phyloP scores from a whole-genome alignment of 2,888 invertebrate genomes.

The Melinaea menophilus region DNA sequence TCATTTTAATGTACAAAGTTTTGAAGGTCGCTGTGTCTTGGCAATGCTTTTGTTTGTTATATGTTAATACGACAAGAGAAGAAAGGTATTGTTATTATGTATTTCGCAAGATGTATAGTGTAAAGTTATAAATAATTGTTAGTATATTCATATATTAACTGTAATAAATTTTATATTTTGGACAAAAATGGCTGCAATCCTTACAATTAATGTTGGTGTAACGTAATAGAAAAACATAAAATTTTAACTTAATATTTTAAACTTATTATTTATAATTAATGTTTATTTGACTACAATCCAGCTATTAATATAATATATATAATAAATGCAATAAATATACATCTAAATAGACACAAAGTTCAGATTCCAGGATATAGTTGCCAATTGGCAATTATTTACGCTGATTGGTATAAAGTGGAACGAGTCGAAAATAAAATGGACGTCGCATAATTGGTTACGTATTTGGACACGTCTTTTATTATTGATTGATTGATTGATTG shows the following conservation, averaged over 20 bases:
- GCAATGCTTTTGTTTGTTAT: neutral
- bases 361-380: neutral
- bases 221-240: no score
- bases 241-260: no score
- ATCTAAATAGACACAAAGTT: neutral
- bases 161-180: no score
- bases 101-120: no score
- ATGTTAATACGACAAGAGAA: neutral
- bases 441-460: neutral
- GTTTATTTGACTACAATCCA: no score
- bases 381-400: neutral
- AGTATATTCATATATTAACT: no score
- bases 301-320: no score
- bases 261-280: no score
- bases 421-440: neutral
- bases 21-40: constrained; percentile 12
- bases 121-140: no score
- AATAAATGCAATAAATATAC: no score
- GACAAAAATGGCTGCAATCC: no score
- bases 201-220: no score
- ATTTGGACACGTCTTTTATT: neutral
- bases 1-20: constrained; percentile 16
- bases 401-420: constrained; percentile 2
- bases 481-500: neutral
- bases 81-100: neutral